A percentile compares a stretch with the other conserved stretches of the same genome.
Conservation (phyloP, 2,113 vertebrate genomes). For the Engystomops pustulosus region DNA sequence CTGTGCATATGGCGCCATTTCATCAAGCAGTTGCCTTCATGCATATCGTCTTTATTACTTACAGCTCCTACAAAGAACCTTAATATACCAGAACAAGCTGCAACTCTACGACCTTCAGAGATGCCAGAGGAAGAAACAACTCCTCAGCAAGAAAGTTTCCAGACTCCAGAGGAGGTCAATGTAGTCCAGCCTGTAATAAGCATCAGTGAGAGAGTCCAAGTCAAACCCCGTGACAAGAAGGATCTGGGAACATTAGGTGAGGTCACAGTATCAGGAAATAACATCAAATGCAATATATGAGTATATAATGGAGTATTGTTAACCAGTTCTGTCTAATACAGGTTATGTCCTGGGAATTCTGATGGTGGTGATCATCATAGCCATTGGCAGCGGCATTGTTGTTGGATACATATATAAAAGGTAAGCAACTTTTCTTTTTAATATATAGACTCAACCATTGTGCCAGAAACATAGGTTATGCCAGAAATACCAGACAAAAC, state of each 20-base stretch:
- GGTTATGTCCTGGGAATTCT: conserved; percentile 86
- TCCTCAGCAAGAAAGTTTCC: conserved; percentile 49
- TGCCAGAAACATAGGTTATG: too few species aligned
- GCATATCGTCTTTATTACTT: not conserved
- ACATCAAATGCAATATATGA: not conserved
- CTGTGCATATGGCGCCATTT: too few species aligned
- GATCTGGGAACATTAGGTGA: conserved; percentile 88
- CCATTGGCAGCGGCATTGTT: conserved; percentile 85
- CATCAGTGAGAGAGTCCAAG: conserved; percentile 85
- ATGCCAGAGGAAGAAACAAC: conserved; percentile 67
- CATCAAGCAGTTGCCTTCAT: too few species aligned
- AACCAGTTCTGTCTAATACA: conserved; percentile 60
- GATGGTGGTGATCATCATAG: conserved; percentile 91
- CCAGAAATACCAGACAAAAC: too few species aligned
- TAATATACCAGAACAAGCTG: conserved; percentile 44
- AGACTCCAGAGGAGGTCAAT: conserved; percentile 68
- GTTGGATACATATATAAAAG: conserved; percentile 94
- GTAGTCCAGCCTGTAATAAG: conserved; percentile 84
- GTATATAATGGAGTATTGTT: too few species aligned
- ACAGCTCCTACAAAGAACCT: conserved; percentile 11
- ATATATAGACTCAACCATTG: too few species aligned
- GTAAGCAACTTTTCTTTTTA: conserved; percentile 70
- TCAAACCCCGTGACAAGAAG: conserved; percentile 86
- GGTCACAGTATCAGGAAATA: not conserved
- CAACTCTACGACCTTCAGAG: conserved; percentile 53